Conservation (phyloP, 2,797 vertebrate species). For the Prionace glauca region DNA sequence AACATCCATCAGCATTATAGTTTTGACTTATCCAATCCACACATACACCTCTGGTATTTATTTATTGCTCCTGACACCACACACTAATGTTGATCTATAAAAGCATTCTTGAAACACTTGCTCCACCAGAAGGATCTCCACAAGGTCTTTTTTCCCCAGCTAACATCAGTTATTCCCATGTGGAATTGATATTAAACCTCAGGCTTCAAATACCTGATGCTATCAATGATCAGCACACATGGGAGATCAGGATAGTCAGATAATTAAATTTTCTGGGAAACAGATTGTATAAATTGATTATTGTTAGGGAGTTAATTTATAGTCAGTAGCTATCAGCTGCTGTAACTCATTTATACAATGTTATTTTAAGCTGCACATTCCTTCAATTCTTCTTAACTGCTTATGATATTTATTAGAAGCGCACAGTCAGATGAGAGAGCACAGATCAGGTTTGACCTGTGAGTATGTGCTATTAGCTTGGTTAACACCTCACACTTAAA, state of each 20-base stretch:
- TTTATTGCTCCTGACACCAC: not conserved
- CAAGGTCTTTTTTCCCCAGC: not conserved
- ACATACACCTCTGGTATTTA: not conserved
- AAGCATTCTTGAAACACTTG: not conserved
- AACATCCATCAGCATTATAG: too few relatives aligned
- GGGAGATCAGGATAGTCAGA: conserved; percentile 43
- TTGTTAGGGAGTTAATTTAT: not conserved
- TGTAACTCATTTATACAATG: not conserved
- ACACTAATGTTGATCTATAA: not conserved
- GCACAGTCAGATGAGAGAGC: not conserved
- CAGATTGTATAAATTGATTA: conserved; percentile 8
- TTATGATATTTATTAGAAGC: not conserved
- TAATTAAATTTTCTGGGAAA: conserved; percentile 46
- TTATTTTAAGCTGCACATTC: not conserved
- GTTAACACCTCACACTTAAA: not conserved
- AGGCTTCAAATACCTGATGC: conserved; percentile 45
- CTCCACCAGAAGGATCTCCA: not conserved
- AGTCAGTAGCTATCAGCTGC: not conserved
- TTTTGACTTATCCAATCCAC: not conserved
- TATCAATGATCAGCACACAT: conserved; percentile 48
- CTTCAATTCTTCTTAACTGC: not conserved
- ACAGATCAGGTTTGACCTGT: not conserved
- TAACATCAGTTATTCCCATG: conserved; percentile 31
- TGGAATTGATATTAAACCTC: conserved; percentile 47
- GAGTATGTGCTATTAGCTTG: not conserved